Conservation (phyloP, 1,140 invertebrate genomes). For the Temnothorax nylanderi region DNA sequence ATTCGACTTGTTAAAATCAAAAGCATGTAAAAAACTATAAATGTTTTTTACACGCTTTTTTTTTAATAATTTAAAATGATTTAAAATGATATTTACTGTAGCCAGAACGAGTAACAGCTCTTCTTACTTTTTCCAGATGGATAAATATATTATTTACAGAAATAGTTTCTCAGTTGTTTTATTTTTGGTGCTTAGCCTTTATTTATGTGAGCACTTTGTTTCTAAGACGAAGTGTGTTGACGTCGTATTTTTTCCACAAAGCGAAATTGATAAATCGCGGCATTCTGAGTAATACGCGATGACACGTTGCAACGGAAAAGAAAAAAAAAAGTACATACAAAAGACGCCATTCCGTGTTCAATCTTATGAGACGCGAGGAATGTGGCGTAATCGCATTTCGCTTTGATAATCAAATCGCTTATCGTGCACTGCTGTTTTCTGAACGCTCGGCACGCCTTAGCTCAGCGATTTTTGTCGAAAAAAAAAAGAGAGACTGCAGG, state of each 20-base stretch:
- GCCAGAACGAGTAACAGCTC: background rate
- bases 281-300: slow-evolving; percentile 25
- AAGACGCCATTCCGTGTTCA: slow-evolving; percentile 33
- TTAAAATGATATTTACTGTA: slow-evolving; percentile 20
- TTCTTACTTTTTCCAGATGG: background rate
- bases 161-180: background rate
- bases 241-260: slow-evolving; percentile 18
- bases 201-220: slow-evolving; percentile 1
- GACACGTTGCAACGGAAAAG: background rate
- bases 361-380: slow-evolving; percentile 61
- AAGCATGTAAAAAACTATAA: background rate
- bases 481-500: slow-evolving; percentile 21
- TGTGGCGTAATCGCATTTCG: slow-evolving; percentile 68
- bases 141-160: slow-evolving; percentile 21
- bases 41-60: no score
- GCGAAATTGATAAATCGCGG: slow-evolving; percentile 12
- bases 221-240: slow-evolving; percentile 7
- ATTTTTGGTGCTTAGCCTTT: slow-evolving; percentile 9
- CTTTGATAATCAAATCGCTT: slow-evolving; percentile 65
- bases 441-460: slow-evolving; percentile 34
- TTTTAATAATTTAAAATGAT: no score
- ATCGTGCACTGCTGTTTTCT: slow-evolving; percentile 64
- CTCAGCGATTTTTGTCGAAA: slow-evolving; percentile 53
- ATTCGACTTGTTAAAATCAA: background rate
- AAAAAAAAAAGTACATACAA: slow-evolving; percentile 30